Percentiles rank a stretch among this genome's conserved stretches.
Evolutionary conservation across 1,140 invertebrate species (phyloP).

Genomic region (Drosophila lacteicornis): DNA sequence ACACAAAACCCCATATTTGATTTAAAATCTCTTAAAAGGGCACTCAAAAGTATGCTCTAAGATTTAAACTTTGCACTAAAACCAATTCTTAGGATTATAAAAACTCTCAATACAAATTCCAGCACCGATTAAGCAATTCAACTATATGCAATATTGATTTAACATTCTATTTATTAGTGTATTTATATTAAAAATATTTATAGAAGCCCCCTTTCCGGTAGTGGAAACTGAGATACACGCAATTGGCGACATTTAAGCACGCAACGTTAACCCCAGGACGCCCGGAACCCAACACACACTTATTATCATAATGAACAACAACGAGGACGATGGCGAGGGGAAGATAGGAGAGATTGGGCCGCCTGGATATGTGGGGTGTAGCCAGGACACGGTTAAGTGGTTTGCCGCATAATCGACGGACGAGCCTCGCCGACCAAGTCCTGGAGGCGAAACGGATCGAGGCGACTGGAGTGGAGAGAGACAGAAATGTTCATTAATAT

Average conservation of each 20-base stretch:
- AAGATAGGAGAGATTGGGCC: neutral
- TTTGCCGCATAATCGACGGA: slow-evolving; percentile 69
- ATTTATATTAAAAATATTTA: slow-evolving; percentile 23
- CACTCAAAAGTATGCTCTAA: no score
- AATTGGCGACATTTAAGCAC: slow-evolving; percentile 80
- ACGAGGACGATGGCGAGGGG: neutral
- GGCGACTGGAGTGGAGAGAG: slow-evolving; percentile 6
- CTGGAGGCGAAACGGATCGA: slow-evolving; percentile 31
- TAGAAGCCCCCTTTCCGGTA: slow-evolving; percentile 16
- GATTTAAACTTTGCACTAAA: no score
- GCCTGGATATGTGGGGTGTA: slow-evolving; percentile 24
- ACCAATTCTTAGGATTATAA: no score
- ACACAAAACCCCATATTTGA: neutral
- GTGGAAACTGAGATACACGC: slow-evolving; percentile 61
- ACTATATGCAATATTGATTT: neutral
- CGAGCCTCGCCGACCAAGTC: slow-evolving; percentile 1
- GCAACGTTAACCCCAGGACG: slow-evolving; percentile 72
- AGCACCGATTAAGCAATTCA: neutral
- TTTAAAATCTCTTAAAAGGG: no score
- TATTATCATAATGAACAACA: slow-evolving; percentile 77
- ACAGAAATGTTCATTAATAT: slow-evolving; percentile 68
- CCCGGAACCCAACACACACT: slow-evolving; percentile 41
- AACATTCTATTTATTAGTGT: slow-evolving; percentile 11
- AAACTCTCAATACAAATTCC: neutral
- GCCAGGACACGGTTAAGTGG: slow-evolving; percentile 63